phyloP scores from a whole-genome alignment of 2,888 invertebrate genomes.

The Heliconius hortense region DNA sequence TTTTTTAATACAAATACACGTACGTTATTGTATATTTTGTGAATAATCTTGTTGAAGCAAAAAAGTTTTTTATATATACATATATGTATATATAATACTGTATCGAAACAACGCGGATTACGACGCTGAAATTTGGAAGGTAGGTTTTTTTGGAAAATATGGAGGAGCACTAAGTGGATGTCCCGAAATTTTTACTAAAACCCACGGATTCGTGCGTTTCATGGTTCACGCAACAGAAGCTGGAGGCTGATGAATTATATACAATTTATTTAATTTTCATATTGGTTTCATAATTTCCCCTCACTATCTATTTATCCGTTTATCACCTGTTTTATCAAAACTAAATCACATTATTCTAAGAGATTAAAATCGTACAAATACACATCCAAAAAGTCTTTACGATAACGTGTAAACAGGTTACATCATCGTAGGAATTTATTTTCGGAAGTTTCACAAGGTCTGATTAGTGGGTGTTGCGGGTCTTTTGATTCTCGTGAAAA shows the following conservation, averaged over 20 bases:
- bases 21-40: too few relatives aligned
- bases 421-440: slow-evolving; percentile 33
- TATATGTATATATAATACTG: too few relatives aligned
- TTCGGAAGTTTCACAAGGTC: slow-evolving; percentile 40
- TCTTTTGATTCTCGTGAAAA: slow-evolving; percentile 42
- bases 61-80: too few relatives aligned
- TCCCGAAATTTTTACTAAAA: not conserved
- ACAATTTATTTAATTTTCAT: not conserved
- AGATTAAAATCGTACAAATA: not conserved
- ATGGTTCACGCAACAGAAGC: too few relatives aligned
- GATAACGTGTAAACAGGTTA: slow-evolving; percentile 20
- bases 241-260: not conserved
- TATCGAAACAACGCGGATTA: not conserved
- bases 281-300: too few relatives aligned
- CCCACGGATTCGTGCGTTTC: too few relatives aligned
- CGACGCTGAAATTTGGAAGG: not conserved
- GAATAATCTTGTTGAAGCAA: too few relatives aligned
- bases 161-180: not conserved
- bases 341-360: not conserved
- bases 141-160: not conserved
- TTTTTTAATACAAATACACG: too few relatives aligned
- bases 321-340: not conserved
- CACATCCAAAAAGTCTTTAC: slow-evolving; percentile 21
- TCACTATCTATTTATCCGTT: not conserved
- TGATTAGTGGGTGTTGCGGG: slow-evolving; percentile 43